Base-by-base conservation (phyloP, 2,888 invertebrate genomes). In the Gryllus longicercus region DNA sequence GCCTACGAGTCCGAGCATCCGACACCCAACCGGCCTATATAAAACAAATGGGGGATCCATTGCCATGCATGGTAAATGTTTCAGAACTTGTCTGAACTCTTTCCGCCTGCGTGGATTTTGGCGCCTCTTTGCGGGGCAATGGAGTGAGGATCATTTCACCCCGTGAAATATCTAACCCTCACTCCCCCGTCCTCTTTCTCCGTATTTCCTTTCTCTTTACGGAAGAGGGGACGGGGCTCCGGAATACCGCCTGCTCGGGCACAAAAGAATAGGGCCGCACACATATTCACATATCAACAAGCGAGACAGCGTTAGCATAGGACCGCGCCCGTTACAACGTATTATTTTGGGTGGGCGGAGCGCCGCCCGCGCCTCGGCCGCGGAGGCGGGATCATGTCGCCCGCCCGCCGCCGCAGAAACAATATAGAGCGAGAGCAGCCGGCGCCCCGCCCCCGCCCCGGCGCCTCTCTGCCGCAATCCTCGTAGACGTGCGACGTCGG, bases 71-170 rank as follows among this genome's bases (percentile, higher is more conserved):
- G 80, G 82, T 79, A 82, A 82, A 81, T 81, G 82, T 82, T 81
- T 82, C 77, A 79, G 78, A 79, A 82, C 78, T 80, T 81, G 79
- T 79, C 82, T 51, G 38, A 82, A 81, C 78, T 81, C 81, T 80
- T 82, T 82, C 82, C 82, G 78, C 78, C 75, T 74, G 78, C 76
- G 79, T 82, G 81, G 77, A 77, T 82, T 79, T 81, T 82, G 82
- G 82, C 82, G 80, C 80, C 82, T 81, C 82, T 82, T 81, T 81
- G 82, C 51, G 80, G 80, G 18, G 82, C 81, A 82, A 82, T 82
- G 82, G 81, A 63, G 80, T 81, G 82, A 79, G 79, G 79, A 81
- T 82, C 82, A 82, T 82, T 82, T 80, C 81, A 82, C 80, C 77
- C 77, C 18, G 25, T 63, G 63, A 63, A 63, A 63, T n/a, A 63